Evolutionary conservation across 1,140 invertebrate genomes (phyloP).

Genomic region (Magallana ariakensis): DNA sequence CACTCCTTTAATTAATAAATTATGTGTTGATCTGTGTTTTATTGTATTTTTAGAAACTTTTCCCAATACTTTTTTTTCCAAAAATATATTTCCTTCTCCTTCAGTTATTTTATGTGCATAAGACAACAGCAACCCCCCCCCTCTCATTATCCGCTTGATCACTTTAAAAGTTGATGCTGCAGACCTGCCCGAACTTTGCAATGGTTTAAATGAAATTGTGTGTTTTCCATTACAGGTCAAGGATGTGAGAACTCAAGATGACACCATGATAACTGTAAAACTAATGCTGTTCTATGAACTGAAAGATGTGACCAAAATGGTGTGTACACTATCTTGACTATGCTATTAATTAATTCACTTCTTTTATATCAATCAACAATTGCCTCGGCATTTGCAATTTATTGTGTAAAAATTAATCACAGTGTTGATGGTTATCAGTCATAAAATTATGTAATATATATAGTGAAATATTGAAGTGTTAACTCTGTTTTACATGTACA

Average conservation of each 20-base stretch:
- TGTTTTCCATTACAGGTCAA: conserved; percentile 65
- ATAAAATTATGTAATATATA: neutral
- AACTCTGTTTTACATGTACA: neutral
- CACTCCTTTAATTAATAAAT: too few relatives aligned
- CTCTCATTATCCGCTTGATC: too few relatives aligned
- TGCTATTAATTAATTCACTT: neutral
- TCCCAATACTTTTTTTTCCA: too few relatives aligned
- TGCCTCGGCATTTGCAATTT: neutral
- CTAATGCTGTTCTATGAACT: conserved; percentile 77
- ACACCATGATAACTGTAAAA: conserved; percentile 78
- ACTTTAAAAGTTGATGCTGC: too few relatives aligned
- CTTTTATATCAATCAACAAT: neutral
- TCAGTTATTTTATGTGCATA: too few relatives aligned
- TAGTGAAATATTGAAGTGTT: too few relatives aligned
- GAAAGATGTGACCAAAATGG: conserved; percentile 77
- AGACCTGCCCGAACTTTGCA: too few relatives aligned
- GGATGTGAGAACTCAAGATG: conserved; percentile 77
- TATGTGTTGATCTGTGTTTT: too few relatives aligned
- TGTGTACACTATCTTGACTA: conserved; percentile 49
- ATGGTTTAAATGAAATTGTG: too few relatives aligned
- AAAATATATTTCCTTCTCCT: too few relatives aligned
- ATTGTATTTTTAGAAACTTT: too few relatives aligned
- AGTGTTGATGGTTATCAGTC: neutral
- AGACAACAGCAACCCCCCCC: too few relatives aligned
- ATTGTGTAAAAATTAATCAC: neutral